Conservation (phyloP, 2,888 invertebrate species). For the Entomobrya multifasciata region DNA sequence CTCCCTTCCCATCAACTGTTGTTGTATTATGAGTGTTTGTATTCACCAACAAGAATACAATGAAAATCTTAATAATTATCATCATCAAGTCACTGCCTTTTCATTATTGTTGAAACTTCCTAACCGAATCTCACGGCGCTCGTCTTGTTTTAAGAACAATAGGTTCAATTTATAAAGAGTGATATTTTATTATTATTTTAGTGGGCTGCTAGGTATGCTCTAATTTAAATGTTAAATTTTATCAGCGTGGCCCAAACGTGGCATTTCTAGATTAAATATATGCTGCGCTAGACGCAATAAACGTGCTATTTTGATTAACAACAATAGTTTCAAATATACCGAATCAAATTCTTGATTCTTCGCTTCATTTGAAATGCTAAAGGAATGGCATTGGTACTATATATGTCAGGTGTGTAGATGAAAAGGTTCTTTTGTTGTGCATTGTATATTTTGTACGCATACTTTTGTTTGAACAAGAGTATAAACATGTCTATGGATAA, state of each 20-base stretch:
- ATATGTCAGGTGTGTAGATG: conserved; percentile 13
- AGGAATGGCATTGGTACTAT: conserved; percentile 8
- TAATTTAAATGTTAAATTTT: conserved; percentile 13
- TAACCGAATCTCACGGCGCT: conserved; percentile 36
- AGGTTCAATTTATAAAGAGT: conserved; percentile 40
- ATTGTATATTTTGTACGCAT: background rate
- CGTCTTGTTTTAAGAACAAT: conserved; percentile 44
- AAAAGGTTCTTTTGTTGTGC: background rate
- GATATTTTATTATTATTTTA: conserved; percentile 17
- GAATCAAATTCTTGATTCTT: conserved; percentile 20
- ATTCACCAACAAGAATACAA: conserved; percentile 53
- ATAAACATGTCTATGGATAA: background rate
- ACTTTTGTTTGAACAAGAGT: conserved; percentile 24
- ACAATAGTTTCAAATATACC: background rate
- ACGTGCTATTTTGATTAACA: background rate
- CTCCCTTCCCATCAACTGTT: conserved; percentile 13
- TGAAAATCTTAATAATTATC: conserved; percentile 57
- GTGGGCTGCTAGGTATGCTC: background rate
- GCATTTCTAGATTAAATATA: background rate
- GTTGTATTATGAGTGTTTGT: conserved; percentile 2
- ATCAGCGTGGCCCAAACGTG: background rate
- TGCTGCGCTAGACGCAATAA: no score
- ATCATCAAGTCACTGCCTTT: conserved; percentile 57
- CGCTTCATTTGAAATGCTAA: background rate
- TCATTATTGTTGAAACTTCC: conserved; percentile 51